Evolutionary conservation across 2,888 invertebrate species (phyloP), one percentile per base, ranked within the genome.

Genomic region (Epirrhoe alternata): DNA sequence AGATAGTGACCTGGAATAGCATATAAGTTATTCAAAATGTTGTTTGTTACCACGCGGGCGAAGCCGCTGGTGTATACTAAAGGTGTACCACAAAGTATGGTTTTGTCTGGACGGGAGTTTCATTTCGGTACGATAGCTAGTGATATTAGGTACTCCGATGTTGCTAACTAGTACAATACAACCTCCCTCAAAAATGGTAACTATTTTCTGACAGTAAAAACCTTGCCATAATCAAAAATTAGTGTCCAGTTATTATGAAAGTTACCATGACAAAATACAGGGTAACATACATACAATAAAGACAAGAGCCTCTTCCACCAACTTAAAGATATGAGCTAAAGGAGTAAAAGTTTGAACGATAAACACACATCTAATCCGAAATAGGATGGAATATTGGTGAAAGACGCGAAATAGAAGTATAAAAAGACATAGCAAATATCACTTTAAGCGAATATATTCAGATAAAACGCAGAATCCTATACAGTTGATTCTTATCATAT

Each of bases 381-480:
- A 5, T 47, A 14, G 0, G 47, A 7, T 47, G 16, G 14, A 16
- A 14, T 47, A 6, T 47, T 52, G 33, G 53, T 45, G 33, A 2
- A 53, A 53, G 33, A 16, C 16, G 56, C 58, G 66, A 71, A 63
- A 72, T 58, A 68, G 68, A 70, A 64, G 50, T 71, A 72, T 63
- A 68, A 61, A n/a, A 70, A 62, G 61, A 54, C 61, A n/a, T n/a
- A 72, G 72, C 68, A 70, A 56, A 69, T 68, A 70, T 72, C 67
- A 70, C 70, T 66, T 70, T 66, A 74, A 74, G 73, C 73, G 57
- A 71, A 73, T 68, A 70, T 54, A 59, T 64, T 42, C 35, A 61
- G 68, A 57, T 64, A 64, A 68, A 14, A 66, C 53, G 62, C 54
- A 50, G 54, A 62, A 31, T 51, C 42, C 12, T 35, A 61, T 61